Percentiles rank a stretch among this genome's conserved stretches.
Conservation (phyloP, 2,888 invertebrate species). For the Empis livida region DNA sequence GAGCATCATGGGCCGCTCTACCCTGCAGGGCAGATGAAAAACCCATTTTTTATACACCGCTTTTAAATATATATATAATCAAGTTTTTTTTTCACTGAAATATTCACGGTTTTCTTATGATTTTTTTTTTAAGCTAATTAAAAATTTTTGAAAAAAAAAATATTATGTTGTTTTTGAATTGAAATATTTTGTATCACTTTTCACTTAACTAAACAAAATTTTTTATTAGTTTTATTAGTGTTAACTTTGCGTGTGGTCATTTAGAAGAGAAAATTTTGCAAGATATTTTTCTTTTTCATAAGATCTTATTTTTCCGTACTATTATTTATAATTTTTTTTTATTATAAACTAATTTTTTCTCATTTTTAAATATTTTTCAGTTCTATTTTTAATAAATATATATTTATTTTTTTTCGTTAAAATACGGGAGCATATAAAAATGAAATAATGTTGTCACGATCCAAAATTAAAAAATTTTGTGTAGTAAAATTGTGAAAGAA, state of each 20-base stretch:
- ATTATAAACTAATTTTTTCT: no score
- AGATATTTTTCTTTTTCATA: no score
- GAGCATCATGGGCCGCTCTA: conserved; percentile 80
- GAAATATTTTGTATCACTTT: no score
- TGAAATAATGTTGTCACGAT: neutral
- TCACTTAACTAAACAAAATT: no score
- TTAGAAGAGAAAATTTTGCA: no score
- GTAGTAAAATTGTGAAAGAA: neutral
- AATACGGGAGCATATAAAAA: no score
- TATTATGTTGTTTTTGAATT: neutral
- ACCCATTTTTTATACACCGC: conserved; percentile 54
- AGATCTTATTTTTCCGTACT: no score
- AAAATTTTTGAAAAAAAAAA: neutral
- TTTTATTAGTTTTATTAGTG: neutral
- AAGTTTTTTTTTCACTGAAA: no score
- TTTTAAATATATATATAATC: neutral
- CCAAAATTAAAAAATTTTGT: neutral
- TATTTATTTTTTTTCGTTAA: no score
- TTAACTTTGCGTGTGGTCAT: neutral
- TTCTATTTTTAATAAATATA: no score
- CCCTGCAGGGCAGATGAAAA: conserved; percentile 80
- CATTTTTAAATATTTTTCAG: no score
- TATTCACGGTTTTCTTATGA: neutral
- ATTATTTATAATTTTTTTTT: no score
- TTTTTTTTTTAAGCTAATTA: neutral